A percentile compares a stretch with the other conserved stretches of the same genome.
Conservation (phyloP, 2,113 vertebrate genomes). For the Oryzias javanicus region DNA sequence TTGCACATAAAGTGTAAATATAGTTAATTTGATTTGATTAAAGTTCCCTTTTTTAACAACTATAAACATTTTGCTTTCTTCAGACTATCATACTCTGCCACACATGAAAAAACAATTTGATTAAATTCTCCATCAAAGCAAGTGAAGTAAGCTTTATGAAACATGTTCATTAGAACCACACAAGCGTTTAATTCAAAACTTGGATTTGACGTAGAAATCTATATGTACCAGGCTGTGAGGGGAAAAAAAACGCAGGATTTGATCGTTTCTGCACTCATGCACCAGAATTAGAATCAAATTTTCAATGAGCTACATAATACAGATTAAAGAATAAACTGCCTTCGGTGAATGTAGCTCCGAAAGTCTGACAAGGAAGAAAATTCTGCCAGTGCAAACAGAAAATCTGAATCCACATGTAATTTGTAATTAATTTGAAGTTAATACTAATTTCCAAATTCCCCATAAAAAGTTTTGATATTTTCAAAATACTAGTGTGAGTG, state of each 20-base stretch:
- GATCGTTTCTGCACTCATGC: constrained; percentile 1
- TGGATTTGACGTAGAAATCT: not conserved
- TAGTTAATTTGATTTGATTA: no score
- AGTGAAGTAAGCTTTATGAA: constrained; percentile 6
- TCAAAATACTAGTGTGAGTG: no score
- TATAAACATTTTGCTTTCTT: not conserved
- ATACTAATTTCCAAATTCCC: not conserved
- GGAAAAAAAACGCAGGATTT: not conserved
- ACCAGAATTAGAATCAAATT: not conserved
- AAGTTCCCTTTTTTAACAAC: no score
- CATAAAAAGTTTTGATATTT: no score
- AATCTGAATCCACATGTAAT: not conserved
- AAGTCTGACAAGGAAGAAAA: not conserved
- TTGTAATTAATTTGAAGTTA: no score
- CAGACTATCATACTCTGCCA: not conserved
- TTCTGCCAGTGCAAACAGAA: not conserved
- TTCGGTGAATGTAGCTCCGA: not conserved
- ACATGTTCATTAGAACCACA: not conserved
- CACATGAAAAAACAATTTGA: not conserved
- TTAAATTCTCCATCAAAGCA: not conserved
- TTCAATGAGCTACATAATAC: not conserved
- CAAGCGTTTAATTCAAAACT: constrained; percentile 2
- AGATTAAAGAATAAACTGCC: not conserved
- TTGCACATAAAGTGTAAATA: no score
- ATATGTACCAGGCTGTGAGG: not conserved